Evolutionary conservation across 2,888 invertebrate species (phyloP).

Genomic region (Xestia c-nigrum): DNA sequence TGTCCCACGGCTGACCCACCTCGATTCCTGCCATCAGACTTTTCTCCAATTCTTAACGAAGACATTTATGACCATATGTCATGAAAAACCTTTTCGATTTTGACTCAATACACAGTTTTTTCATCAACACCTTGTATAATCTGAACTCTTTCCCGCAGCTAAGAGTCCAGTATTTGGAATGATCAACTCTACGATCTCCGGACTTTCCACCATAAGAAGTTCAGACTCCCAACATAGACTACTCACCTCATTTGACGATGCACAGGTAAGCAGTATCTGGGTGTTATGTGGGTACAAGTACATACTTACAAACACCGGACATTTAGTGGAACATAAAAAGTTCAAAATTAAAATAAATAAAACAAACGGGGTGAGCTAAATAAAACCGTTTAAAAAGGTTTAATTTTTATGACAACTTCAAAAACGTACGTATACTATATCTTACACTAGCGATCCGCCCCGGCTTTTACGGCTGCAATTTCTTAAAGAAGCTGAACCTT

Average conservation of each 20-base stretch:
- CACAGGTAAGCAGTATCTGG: slow-evolving; percentile 82
- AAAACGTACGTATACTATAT: background rate
- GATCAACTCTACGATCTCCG: slow-evolving; percentile 93
- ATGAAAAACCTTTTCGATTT: background rate
- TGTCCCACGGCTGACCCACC: background rate
- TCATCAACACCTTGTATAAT: background rate
- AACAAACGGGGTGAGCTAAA: no score
- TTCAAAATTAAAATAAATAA: background rate
- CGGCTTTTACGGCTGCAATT: background rate
- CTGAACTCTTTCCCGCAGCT: slow-evolving; percentile 85
- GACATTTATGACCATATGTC: background rate
- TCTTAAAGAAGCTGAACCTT: background rate
- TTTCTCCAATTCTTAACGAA: background rate
- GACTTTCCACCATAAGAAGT: slow-evolving; percentile 94
- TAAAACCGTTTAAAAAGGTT: no score
- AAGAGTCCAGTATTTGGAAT: slow-evolving; percentile 95
- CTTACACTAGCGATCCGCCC: background rate
- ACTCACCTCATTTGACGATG: slow-evolving; percentile 90
- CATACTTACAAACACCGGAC: background rate
- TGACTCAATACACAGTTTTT: background rate
- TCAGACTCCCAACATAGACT: slow-evolving; percentile 92
- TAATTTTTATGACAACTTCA: background rate
- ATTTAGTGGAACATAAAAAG: background rate
- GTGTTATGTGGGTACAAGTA: background rate
- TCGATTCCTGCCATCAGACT: background rate